A percentile compares a stretch with the other conserved stretches of the same genome.
Conservation (phyloP, 1,140 invertebrate genomes). For the Hirudo medicinalis region DNA sequence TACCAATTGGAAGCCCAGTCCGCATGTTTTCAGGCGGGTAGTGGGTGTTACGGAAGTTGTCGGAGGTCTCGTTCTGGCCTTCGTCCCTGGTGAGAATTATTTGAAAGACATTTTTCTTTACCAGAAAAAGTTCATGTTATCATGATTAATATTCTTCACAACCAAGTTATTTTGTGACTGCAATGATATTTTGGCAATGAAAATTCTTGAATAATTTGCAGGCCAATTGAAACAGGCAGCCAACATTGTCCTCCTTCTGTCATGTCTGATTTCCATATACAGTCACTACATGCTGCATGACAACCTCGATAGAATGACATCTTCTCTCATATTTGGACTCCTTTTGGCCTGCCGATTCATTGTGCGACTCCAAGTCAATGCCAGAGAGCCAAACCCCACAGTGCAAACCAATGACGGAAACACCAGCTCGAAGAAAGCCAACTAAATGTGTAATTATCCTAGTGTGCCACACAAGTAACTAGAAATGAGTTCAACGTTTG, state of each 20-base stretch:
- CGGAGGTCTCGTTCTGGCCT: constrained; percentile 70
- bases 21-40: constrained; percentile 58
- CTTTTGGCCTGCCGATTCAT: constrained; percentile 84
- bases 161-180: constrained; percentile 1
- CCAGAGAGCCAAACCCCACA: constrained; percentile 23
- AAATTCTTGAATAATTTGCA: constrained; percentile 40
- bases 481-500: too few species aligned
- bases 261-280: constrained; percentile 78
- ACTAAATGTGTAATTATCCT: too few species aligned
- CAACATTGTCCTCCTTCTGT: constrained; percentile 62
- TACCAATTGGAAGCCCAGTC: constrained; percentile 58
- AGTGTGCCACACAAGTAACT: too few species aligned
- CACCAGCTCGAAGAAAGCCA: not conserved
- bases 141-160: not conserved
- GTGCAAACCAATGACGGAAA: not conserved
- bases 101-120: constrained; percentile 15
- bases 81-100: constrained; percentile 56
- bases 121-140: not conserved
- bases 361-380: constrained; percentile 50
- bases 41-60: constrained; percentile 76
- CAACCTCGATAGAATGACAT: constrained; percentile 78
- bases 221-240: constrained; percentile 76
- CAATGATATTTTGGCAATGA: not conserved
- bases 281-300: constrained; percentile 82
- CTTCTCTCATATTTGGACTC: constrained; percentile 83